A percentile compares a stretch with the other conserved stretches of the same genome.
These are phyloP conservation scores for Agrochola lychnidis DNA, from an alignment of 2,888 invertebrate genomes.

Conservation along the genomic window DNA sequence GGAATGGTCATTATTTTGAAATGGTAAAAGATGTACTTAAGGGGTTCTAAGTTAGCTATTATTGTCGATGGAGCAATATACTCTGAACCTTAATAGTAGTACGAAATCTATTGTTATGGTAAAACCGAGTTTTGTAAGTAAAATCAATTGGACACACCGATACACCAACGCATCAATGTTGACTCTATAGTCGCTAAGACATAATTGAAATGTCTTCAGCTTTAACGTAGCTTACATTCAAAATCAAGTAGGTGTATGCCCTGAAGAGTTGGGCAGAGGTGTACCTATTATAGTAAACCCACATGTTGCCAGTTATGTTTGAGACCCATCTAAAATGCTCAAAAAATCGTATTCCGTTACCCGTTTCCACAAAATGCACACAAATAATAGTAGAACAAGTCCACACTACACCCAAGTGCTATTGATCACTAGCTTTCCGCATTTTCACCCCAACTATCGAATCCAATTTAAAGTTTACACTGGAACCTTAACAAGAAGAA, in stretches of 20 bases:
- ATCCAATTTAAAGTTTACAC: conserved; percentile 71
- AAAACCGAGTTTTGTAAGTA: no score
- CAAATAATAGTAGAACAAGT: conserved; percentile 41
- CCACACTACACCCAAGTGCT: conserved; percentile 47
- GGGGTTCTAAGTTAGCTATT: neutral
- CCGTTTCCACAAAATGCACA: conserved; percentile 36
- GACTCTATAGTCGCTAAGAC: neutral
- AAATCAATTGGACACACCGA: no score
- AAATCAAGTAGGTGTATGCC: no score
- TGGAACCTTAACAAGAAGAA: conserved; percentile 64
- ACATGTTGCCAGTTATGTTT: no score
- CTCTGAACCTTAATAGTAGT: neutral
- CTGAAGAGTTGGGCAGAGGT: no score
- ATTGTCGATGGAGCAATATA: neutral
- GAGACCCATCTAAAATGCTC: neutral
- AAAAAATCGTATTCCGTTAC: neutral
- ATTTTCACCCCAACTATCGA: conserved; percentile 62
- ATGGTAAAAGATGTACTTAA: neutral
- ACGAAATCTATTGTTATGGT: no score
- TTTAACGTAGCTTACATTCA: neutral
- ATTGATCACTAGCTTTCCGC: conserved; percentile 62
- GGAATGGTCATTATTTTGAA: neutral
- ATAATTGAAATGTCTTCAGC: neutral
- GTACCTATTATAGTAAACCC: no score
- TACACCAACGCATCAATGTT: neutral